A percentile compares a stretch with the other conserved stretches of the same genome.
Evolutionary conservation across 2,888 invertebrate genomes (phyloP).

Genomic region (Acanthosoma haemorrhoidale): DNA sequence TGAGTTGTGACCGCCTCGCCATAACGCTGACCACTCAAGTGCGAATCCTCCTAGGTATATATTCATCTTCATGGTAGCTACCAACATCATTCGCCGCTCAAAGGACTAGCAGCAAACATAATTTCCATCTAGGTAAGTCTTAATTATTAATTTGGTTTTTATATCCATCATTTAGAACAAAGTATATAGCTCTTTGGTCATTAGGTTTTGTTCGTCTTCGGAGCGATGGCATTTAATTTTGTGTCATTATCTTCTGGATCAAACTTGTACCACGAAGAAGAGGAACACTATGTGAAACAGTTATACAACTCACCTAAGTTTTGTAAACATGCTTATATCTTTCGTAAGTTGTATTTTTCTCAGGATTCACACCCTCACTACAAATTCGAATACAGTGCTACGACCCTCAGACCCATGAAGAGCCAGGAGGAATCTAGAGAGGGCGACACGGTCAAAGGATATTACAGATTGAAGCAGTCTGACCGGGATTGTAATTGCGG

Average conservation of each 20-base stretch:
- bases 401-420: slow-evolving; percentile 13
- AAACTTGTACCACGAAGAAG: not conserved
- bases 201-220: not conserved
- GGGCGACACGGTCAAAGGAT: not conserved
- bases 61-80: too few species aligned
- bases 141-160: too few species aligned
- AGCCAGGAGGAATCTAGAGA: not conserved
- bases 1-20: too few species aligned
- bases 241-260: not conserved
- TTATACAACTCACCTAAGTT: not conserved
- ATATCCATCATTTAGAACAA: too few species aligned
- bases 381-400: not conserved
- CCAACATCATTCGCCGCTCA: not conserved
- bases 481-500: too few species aligned
- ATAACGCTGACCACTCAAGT: not conserved
- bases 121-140: too few species aligned
- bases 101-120: too few species aligned
- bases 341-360: not conserved
- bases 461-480: not conserved
- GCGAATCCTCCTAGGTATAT: not conserved
- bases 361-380: not conserved
- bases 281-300: not conserved
- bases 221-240: not conserved
- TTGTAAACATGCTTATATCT: not conserved
- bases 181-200: too few species aligned